These are phyloP conservation scores for Sarcophaga carnaria DNA, from an alignment of 2,888 invertebrate species.

Conservation along the genomic window DNA sequence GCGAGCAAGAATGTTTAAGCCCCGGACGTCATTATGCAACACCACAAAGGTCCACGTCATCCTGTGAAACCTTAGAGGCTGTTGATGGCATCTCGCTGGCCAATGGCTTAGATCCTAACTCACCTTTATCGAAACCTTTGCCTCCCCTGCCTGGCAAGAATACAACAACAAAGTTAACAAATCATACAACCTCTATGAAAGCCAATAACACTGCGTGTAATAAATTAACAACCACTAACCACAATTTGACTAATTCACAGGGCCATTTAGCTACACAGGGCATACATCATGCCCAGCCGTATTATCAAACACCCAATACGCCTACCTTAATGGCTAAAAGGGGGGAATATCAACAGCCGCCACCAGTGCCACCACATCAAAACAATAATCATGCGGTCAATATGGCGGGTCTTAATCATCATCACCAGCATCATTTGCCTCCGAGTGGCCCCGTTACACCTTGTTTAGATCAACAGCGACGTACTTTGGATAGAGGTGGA, in stretches of 20 bases:
- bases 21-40: conserved; percentile 42
- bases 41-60: conserved; percentile 75
- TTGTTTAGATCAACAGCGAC: conserved; percentile 77
- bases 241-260: conserved; percentile 68
- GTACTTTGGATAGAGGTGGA: conserved; percentile 79
- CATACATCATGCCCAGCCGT: conserved; percentile 78
- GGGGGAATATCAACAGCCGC: conserved; percentile 71
- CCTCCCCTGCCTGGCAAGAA: conserved; percentile 77
- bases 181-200: conserved; percentile 71
- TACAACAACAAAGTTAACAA: conserved; percentile 57
- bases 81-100: conserved; percentile 73
- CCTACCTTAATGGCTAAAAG: conserved; percentile 79
- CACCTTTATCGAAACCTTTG: conserved; percentile 76
- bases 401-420: conserved; percentile 48
- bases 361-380: conserved; percentile 78
- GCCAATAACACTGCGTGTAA: conserved; percentile 30
- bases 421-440: conserved; percentile 66
- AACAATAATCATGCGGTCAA: conserved; percentile 71
- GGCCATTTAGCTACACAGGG: conserved; percentile 71
- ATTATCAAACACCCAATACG: conserved; percentile 76
- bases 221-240: conserved; percentile 37
- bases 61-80: conserved; percentile 78
- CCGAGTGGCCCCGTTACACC: conserved; percentile 75
- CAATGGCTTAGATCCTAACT: conserved; percentile 64
- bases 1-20: conserved; percentile 4